Evolutionary conservation across 2,113 vertebrate species (phyloP).

Genomic region (Microtus ochrogaster): DNA sequence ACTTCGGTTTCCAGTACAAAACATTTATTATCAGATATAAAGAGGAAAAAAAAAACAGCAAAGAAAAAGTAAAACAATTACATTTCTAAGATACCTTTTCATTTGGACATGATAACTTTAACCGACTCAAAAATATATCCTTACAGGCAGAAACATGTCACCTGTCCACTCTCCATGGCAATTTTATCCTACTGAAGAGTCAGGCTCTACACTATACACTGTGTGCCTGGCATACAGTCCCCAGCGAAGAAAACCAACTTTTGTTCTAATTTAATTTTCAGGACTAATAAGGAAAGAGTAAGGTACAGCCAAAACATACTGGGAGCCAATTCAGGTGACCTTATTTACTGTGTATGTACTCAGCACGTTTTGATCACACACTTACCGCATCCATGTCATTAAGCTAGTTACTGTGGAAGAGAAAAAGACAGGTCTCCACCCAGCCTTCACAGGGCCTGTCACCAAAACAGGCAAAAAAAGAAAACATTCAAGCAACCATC

Average conservation of each 20-base stretch:
- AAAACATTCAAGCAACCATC: neutral
- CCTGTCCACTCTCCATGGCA: too few species aligned
- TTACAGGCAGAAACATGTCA: neutral
- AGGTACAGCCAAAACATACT: neutral
- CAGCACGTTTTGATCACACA: neutral
- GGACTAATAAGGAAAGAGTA: neutral
- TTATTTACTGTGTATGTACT: neutral
- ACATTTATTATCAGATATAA: neutral
- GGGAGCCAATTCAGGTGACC: neutral
- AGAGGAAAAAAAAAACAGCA: neutral
- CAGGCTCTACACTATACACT: neutral
- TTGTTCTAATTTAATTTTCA: neutral
- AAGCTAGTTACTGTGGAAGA: neutral
- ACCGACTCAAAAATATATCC: slow-evolving; percentile 19
- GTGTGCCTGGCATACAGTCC: neutral
- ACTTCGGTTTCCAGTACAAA: neutral
- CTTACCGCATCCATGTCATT: neutral
- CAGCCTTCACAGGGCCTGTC: neutral
- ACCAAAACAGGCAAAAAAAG: neutral
- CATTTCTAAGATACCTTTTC: neutral
- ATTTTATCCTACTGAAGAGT: neutral
- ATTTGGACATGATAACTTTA: neutral
- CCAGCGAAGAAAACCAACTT: slow-evolving; percentile 21
- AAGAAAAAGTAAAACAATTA: neutral
- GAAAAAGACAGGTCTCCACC: neutral